These are phyloP conservation scores for Meganola albula DNA, from an alignment of 2,888 invertebrate genomes.

Conservation along the genomic window DNA sequence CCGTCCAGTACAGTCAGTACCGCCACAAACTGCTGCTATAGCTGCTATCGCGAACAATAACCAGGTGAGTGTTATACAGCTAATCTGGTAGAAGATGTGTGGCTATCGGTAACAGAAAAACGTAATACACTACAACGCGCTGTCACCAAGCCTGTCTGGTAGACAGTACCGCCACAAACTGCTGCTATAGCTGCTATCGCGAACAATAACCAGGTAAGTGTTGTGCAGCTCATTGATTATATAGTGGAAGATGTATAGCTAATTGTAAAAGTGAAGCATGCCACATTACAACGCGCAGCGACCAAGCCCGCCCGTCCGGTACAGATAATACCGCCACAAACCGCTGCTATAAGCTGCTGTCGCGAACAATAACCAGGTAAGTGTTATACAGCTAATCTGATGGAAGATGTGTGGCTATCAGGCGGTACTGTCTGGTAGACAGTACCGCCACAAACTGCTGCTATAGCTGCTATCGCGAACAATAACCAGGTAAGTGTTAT, in stretches of 20 bases:
- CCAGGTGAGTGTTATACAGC: no score
- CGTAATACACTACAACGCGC: slow-evolving; percentile 84
- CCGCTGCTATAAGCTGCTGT: slow-evolving; percentile 58
- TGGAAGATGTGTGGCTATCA: slow-evolving; percentile 96
- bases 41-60: slow-evolving; percentile 28
- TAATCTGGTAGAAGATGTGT: slow-evolving; percentile 97
- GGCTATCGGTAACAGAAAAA: slow-evolving; percentile 93
- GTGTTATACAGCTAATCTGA: no score
- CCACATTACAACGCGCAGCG: slow-evolving; percentile 83
- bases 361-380: slow-evolving; percentile 42
- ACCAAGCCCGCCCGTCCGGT: slow-evolving; percentile 86
- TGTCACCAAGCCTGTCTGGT: slow-evolving; percentile 83
- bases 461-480: slow-evolving; percentile 26
- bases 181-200: slow-evolving; percentile 49
- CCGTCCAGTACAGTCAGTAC: slow-evolving; percentile 88
- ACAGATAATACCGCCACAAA: slow-evolving; percentile 88
- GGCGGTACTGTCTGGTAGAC: no score
- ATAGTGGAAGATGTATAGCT: slow-evolving; percentile 96
- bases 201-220: slow-evolving; percentile 47
- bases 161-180: slow-evolving; percentile 88
- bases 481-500: slow-evolving; percentile 54
- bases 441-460: slow-evolving; percentile 86
- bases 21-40: slow-evolving; percentile 82
- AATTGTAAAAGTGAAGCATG: slow-evolving; percentile 92
- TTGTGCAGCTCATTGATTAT: no score